phyloP scores from a whole-genome alignment of 2,797 vertebrate species.

The Malacoraja senta region DNA sequence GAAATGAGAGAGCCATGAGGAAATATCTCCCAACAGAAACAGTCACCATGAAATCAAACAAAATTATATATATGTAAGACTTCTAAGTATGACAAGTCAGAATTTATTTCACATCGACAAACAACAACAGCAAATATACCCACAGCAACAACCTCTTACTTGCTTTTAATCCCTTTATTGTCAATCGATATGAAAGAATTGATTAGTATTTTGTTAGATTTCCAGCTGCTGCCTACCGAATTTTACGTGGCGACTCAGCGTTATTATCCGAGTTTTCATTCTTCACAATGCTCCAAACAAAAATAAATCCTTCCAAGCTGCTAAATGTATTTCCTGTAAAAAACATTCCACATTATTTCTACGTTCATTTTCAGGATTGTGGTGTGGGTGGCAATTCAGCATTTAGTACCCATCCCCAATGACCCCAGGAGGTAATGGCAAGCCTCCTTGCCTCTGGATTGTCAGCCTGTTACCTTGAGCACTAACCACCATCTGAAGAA shows the following conservation, averaged over 20 bases:
- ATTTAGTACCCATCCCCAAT: too few relatives aligned
- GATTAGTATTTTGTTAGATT: neutral
- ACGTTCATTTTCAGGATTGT: too few relatives aligned
- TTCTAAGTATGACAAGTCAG: neutral
- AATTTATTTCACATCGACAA: neutral
- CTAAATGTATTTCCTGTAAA: conserved; percentile 60
- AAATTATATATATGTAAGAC: neutral
- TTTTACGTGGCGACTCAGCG: conserved; percentile 49
- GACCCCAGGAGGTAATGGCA: too few relatives aligned
- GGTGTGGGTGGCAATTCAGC: too few relatives aligned
- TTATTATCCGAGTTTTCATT: conserved; percentile 47
- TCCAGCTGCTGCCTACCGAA: conserved; percentile 48
- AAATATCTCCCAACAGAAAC: neutral
- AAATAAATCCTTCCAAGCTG: conserved; percentile 56
- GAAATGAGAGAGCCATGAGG: neutral
- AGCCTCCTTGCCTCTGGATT: too few relatives aligned
- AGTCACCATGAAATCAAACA: neutral
- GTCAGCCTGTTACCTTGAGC: too few relatives aligned
- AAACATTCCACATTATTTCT: neutral
- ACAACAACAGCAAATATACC: neutral
- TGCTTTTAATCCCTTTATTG: neutral
- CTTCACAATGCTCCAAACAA: conserved; percentile 54
- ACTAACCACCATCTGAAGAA: too few relatives aligned
- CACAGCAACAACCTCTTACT: neutral
- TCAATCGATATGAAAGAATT: neutral